Percentiles rank a stretch among this genome's conserved stretches.
These are phyloP conservation scores for Lordiphosa stackelbergi DNA, from an alignment of 1,140 invertebrate genomes.

Conservation along the genomic window DNA sequence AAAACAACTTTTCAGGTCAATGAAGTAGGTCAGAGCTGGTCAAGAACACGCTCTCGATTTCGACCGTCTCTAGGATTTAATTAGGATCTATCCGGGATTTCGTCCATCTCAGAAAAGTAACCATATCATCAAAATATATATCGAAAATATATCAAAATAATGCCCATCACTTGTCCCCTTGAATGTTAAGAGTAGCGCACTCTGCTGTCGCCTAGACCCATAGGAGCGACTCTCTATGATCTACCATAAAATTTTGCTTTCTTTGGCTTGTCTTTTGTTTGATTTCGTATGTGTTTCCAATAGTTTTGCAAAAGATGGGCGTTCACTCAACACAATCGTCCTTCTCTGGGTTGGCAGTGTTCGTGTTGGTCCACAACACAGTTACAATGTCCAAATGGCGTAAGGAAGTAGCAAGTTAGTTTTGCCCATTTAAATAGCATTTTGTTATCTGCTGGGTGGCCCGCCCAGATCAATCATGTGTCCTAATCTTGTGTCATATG, in stretches of 20 bases:
- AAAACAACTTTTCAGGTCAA: too few relatives aligned
- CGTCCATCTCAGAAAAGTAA: too few relatives aligned
- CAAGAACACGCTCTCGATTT: too few relatives aligned
- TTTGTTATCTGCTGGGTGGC: constrained; percentile 45
- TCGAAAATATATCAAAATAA: too few relatives aligned
- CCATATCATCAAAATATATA: too few relatives aligned
- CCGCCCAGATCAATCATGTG: constrained; percentile 2
- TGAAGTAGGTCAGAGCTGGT: too few relatives aligned
- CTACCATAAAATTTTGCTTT: constrained; percentile 56
- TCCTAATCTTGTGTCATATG: not conserved
- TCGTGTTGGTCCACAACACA: constrained; percentile 13
- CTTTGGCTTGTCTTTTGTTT: constrained; percentile 10
- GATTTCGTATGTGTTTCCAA: constrained; percentile 35
- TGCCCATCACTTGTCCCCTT: too few relatives aligned
- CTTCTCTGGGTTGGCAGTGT: too few relatives aligned
- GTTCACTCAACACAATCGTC: constrained; percentile 45
- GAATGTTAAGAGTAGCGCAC: too few relatives aligned
- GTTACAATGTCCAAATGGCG: constrained; percentile 43
- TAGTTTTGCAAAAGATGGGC: constrained; percentile 40
- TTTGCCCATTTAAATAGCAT: constrained; percentile 61
- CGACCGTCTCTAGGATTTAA: too few relatives aligned
- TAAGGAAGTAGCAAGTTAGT: constrained; percentile 72
- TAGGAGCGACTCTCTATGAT: constrained; percentile 10
- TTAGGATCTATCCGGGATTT: too few relatives aligned
- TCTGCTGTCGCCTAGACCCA: not conserved